These are phyloP conservation scores for Echiichthys vipera DNA, from an alignment of 2,797 vertebrate genomes.

Conservation along the genomic window DNA sequence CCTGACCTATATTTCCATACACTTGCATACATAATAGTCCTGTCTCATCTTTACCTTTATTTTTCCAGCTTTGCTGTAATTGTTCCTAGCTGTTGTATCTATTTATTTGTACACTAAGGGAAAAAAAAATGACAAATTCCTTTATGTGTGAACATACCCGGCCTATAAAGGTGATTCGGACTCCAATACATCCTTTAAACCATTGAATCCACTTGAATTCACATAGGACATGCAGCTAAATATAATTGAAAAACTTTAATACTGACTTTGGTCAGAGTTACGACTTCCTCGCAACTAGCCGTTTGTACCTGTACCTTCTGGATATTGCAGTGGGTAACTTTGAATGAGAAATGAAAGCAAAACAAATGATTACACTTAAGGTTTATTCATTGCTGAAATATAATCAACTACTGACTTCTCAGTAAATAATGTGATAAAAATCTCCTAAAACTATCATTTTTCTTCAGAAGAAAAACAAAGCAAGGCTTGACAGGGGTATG, in stretches of 20 bases:
- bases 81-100: not conserved
- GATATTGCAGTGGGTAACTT: constrained; percentile 23
- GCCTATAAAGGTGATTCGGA: constrained; percentile 4
- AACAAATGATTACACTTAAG: constrained; percentile 81
- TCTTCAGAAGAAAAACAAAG: constrained; percentile 80
- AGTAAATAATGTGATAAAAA: constrained; percentile 90
- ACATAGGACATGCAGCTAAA: constrained; percentile 34
- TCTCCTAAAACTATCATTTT: constrained; percentile 84
- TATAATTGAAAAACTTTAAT: constrained; percentile 29
- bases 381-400: constrained; percentile 89
- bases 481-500: constrained; percentile 79
- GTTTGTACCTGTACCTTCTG: constrained; percentile 39
- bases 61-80: not conserved
- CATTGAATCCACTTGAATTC: constrained; percentile 46
- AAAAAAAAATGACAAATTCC: not conserved
- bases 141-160: not conserved
- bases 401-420: constrained; percentile 88
- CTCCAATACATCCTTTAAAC: constrained; percentile 55
- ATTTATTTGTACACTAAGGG: not conserved
- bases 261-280: constrained; percentile 49
- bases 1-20: no score
- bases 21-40: not conserved
- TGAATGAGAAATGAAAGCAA: constrained; percentile 69
- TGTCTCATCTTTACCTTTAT: not conserved
- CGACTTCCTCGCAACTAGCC: constrained; percentile 8